These are phyloP conservation scores for Coelinius sp. DNA, from an alignment of 2,888 invertebrate species.

Conservation along the genomic window DNA sequence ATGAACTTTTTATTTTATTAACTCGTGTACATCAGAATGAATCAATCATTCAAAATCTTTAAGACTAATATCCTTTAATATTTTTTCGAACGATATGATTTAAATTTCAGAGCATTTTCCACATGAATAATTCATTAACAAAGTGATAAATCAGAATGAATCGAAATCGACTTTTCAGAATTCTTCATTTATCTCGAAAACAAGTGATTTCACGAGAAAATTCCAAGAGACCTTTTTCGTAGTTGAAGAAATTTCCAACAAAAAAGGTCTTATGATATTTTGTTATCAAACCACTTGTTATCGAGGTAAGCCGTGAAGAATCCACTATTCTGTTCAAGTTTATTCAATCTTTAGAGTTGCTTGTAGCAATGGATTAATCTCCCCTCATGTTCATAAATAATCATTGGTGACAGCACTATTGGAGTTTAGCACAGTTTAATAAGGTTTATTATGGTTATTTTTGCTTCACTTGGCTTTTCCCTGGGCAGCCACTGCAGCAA, in stretches of 20 bases:
- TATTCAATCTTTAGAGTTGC: background rate
- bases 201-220: too few relatives aligned
- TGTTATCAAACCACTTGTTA: too few relatives aligned
- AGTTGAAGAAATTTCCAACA: too few relatives aligned
- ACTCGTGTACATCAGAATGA: background rate
- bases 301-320: too few relatives aligned
- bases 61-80: background rate
- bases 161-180: too few relatives aligned
- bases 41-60: background rate
- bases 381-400: background rate
- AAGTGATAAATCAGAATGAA: too few relatives aligned
- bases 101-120: background rate
- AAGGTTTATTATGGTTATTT: background rate
- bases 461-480: conserved; percentile 73
- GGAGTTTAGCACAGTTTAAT: background rate
- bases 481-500: conserved; percentile 76
- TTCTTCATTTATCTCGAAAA: too few relatives aligned
- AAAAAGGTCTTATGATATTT: too few relatives aligned
- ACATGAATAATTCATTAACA: background rate
- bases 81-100: background rate
- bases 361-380: background rate
- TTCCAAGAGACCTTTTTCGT: too few relatives aligned
- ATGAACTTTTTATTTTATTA: conserved; percentile 8
- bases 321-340: too few relatives aligned
- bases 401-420: background rate